A percentile compares a stretch with the other conserved stretches of the same genome.
These are phyloP conservation scores for Rhingia rostrata DNA, from an alignment of 2,888 invertebrate species.

Conservation along the genomic window DNA sequence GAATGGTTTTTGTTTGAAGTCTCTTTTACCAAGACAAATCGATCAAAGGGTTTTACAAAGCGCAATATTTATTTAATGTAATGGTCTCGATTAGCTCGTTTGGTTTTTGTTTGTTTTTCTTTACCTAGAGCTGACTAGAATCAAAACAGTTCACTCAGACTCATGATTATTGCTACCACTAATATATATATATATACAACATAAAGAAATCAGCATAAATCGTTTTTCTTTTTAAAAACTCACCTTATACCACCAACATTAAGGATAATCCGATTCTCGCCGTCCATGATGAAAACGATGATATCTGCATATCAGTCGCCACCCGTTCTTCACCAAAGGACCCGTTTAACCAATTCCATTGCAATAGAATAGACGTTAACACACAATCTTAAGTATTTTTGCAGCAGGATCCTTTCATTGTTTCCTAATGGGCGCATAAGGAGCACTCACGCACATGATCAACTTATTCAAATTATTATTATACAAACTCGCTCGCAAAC, in stretches of 20 bases:
- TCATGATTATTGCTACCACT: background rate
- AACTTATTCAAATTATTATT: constrained; percentile 13
- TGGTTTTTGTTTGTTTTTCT: too few species aligned
- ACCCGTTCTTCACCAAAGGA: constrained; percentile 34
- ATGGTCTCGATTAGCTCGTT: too few species aligned
- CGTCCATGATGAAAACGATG: constrained; percentile 88
- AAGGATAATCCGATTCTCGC: constrained; percentile 95
- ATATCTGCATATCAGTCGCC: constrained; percentile 62
- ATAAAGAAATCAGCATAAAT: background rate
- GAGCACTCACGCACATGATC: constrained; percentile 7
- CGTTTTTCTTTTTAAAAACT: constrained; percentile 71
- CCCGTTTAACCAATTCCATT: constrained; percentile 56
- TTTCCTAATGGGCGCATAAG: constrained; percentile 9
- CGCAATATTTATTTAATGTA: too few species aligned
- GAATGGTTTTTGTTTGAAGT: too few species aligned
- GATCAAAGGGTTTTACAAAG: too few species aligned
- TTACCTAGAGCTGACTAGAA: too few species aligned
- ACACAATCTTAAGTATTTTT: constrained; percentile 25
- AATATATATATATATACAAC: background rate
- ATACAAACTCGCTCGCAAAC: background rate
- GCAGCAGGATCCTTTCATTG: constrained; percentile 21
- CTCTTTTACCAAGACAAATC: too few species aligned
- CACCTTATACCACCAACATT: constrained; percentile 96
- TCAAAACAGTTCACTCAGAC: too few species aligned
- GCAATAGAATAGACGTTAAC: constrained; percentile 19